phyloP scores from a whole-genome alignment of 2,888 invertebrate species.

The Polylopha cassiicola region DNA sequence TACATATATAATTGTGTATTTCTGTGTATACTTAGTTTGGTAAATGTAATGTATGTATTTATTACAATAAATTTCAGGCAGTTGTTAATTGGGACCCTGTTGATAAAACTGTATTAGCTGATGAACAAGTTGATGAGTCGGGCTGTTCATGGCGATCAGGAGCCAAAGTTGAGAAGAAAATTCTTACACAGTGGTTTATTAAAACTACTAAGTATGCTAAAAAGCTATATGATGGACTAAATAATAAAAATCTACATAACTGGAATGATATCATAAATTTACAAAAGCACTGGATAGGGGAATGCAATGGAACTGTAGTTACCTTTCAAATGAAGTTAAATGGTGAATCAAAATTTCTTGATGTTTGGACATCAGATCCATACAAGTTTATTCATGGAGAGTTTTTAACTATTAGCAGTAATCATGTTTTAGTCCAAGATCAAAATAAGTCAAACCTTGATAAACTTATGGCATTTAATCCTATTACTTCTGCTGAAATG shows the following conservation, averaged over 20 bases:
- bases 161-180: constrained; percentile 92
- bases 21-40: neutral
- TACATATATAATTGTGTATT: constrained; percentile 1
- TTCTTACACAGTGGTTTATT: constrained; percentile 96
- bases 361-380: constrained; percentile 85
- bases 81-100: constrained; percentile 99
- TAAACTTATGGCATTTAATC: constrained; percentile 78
- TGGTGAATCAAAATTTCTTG: constrained; percentile 49
- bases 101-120: constrained; percentile 97
- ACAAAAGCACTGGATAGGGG: constrained; percentile 94
- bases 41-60: neutral
- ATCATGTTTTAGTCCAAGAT: constrained; percentile 49
- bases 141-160: constrained; percentile 98
- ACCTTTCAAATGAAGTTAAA: constrained; percentile 75
- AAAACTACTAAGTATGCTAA: constrained; percentile 90
- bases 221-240: constrained; percentile 82
- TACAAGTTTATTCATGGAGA: constrained; percentile 83
- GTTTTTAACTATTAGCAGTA: constrained; percentile 79
- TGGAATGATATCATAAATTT: constrained; percentile 91
- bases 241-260: constrained; percentile 81
- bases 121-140: constrained; percentile 96
- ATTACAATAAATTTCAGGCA: constrained; percentile 71
- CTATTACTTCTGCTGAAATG: constrained; percentile 79
- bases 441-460: constrained; percentile 27
- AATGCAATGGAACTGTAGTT: constrained; percentile 86